Evolutionary conservation across 1,140 invertebrate species (phyloP).

Genomic region (Galleria mellonella): DNA sequence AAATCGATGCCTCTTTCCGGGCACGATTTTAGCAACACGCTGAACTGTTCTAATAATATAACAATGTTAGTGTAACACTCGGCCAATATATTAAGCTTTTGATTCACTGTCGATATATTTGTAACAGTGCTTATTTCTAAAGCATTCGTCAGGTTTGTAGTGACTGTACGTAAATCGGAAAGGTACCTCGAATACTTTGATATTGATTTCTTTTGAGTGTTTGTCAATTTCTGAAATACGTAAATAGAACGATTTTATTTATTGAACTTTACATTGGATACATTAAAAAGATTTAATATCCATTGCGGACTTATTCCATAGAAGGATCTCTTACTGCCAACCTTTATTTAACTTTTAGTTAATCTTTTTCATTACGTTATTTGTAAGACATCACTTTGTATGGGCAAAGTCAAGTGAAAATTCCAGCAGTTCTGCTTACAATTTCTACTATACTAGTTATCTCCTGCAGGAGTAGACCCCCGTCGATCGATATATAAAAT

Average conservation of each 20-base stretch:
- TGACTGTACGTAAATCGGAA: constrained; percentile 60
- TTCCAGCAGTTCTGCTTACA: too few relatives aligned
- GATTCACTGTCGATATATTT: constrained; percentile 38
- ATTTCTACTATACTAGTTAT: too few relatives aligned
- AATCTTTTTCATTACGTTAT: too few relatives aligned
- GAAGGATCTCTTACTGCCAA: too few relatives aligned
- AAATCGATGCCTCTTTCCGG: constrained; percentile 61
- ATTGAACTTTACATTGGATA: too few relatives aligned
- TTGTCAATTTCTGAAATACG: constrained; percentile 62
- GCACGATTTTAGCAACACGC: constrained; percentile 76
- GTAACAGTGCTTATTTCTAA: constrained; percentile 49
- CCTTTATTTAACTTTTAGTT: too few relatives aligned
- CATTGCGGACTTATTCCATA: too few relatives aligned
- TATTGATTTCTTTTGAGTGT: constrained; percentile 71
- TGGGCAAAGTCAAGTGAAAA: too few relatives aligned
- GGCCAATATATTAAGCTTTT: constrained; percentile 48
- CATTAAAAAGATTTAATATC: too few relatives aligned
- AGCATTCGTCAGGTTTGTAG: constrained; percentile 54
- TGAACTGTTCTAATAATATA: constrained; percentile 76
- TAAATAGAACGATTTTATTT: constrained; percentile 1
- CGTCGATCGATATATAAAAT: too few relatives aligned
- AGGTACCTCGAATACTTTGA: constrained; percentile 66
- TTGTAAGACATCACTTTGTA: too few relatives aligned
- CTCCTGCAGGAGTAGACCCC: too few relatives aligned
- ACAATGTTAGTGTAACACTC: constrained; percentile 68